Evolutionary conservation across 2,888 invertebrate species (phyloP), one percentile per base, ranked within the genome.

Genomic region (Epinotia ramella): DNA sequence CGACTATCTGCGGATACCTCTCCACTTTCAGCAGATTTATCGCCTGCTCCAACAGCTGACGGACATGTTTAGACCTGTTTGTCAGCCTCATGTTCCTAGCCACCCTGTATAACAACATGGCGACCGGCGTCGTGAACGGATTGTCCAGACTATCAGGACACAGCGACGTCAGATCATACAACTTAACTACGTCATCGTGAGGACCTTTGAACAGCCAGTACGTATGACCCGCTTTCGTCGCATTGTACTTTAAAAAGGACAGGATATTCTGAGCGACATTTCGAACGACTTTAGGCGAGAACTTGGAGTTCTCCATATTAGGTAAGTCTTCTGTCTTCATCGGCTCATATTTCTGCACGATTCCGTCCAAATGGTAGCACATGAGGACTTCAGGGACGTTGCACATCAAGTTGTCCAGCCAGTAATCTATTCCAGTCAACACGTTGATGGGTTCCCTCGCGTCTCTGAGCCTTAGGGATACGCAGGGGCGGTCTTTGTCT

Each of bases 391-490:
- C 99, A 0, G 99, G 99, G 0, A 99, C 99, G 84, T 99, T 99
- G 81, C 98, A 99, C 99, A 99, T 99, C 0, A 99, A 94, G 89
- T 99, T 99, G 86, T 99, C 99, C 2, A 99, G 92, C 98, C 99
- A 98, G 85, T 98, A 98, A 89, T 98, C 98, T 64, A 98, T 97
- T 0, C 91, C 91, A 0, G 99, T 99, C 5, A 99, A 91, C 0
- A 99, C 98, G 87, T 97, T 99, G 63, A 99, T 99, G 0, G 99
- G 98, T 85, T 98, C 97, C 3, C 96, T 95, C 86, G 98, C 97
- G 84, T 99, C 98, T 63, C 97, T 95, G 0, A 99, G 92, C n/a
- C 97, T 95, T 0, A 99, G 91, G 79, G 98, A 98, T 76, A 99
- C 98, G 84, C 98, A 98, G 0, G 99, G 99, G 81, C 98, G 96